Conservation (phyloP, 1,140 invertebrate species). For the Drosophila tropicalis region DNA sequence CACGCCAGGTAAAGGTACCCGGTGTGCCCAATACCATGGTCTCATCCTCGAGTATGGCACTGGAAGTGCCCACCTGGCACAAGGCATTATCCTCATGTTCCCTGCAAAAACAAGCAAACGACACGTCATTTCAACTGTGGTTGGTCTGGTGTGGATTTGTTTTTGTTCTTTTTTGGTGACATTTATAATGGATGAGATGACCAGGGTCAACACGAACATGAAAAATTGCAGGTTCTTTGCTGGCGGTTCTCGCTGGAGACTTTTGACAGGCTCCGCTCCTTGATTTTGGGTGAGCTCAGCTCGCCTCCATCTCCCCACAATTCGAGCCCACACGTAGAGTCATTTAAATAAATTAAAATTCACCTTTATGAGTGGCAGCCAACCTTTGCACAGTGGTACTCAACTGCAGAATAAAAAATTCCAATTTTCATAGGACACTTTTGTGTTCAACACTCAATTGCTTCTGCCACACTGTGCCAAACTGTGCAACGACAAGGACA, state of each 20-base stretch:
- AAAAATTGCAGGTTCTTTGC: slow-evolving; percentile 71
- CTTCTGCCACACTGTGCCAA: background rate
- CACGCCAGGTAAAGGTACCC: slow-evolving; percentile 94
- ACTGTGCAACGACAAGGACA: slow-evolving; percentile 44
- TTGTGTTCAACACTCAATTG: background rate
- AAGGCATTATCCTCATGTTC: slow-evolving; percentile 93
- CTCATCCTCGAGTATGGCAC: slow-evolving; percentile 90
- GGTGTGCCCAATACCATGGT: slow-evolving; percentile 93
- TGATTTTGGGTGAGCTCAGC: slow-evolving; percentile 62
- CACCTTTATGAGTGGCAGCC: slow-evolving; percentile 51
- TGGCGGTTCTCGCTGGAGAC: slow-evolving; percentile 11
- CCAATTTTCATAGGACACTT: background rate
- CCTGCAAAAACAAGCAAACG: slow-evolving; percentile 25
- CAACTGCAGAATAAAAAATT: background rate
- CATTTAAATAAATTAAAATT: slow-evolving; percentile 81
- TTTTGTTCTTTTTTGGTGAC: background rate
- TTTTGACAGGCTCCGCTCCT: slow-evolving; percentile 36
- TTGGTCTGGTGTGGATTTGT: background rate
- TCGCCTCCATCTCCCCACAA: background rate
- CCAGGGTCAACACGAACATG: slow-evolving; percentile 56
- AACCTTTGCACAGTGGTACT: background rate
- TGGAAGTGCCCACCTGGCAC: slow-evolving; percentile 96
- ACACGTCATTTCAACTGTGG: background rate
- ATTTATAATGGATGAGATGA: slow-evolving; percentile 9
- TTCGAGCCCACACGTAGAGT: slow-evolving; percentile 10